Conservation (phyloP, 2,113 vertebrate species). For the Grammomys dolichurus region DNA sequence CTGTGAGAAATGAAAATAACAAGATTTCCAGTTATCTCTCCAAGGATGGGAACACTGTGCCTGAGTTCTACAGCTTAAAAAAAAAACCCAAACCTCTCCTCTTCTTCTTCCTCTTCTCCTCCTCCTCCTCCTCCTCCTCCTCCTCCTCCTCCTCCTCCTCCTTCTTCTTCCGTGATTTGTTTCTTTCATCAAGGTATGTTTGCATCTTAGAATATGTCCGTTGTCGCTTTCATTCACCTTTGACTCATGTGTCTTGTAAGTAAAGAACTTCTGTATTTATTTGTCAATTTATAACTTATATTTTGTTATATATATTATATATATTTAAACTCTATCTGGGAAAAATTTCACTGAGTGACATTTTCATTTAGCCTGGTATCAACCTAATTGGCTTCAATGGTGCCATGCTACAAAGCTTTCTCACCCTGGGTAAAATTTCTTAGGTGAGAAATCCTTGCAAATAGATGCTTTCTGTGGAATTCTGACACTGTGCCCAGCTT, state of each 20-base stretch:
- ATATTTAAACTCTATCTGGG: not conserved
- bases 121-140: too few relatives aligned
- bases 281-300: not conserved
- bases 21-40: conserved; percentile 35
- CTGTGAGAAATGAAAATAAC: conserved; percentile 36
- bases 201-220: not conserved
- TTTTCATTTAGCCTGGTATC: not conserved
- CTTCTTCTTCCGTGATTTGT: not conserved
- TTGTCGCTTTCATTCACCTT: not conserved
- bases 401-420: not conserved
- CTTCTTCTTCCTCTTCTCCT: too few relatives aligned
- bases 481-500: not conserved
- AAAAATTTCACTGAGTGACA: not conserved
- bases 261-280: not conserved
- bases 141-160: too few relatives aligned
- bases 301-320: not conserved
- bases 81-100: not conserved
- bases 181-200: conserved; percentile 47
- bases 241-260: not conserved
- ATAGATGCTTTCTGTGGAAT: not conserved
- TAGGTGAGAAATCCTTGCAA: conserved; percentile 35
- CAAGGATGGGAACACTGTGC: conserved; percentile 21
- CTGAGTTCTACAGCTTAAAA: conserved; percentile 36
- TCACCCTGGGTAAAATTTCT: not conserved
- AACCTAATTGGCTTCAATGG: not conserved